phyloP scores from a whole-genome alignment of 2,113 vertebrate genomes.

The Azemiops feae region DNA sequence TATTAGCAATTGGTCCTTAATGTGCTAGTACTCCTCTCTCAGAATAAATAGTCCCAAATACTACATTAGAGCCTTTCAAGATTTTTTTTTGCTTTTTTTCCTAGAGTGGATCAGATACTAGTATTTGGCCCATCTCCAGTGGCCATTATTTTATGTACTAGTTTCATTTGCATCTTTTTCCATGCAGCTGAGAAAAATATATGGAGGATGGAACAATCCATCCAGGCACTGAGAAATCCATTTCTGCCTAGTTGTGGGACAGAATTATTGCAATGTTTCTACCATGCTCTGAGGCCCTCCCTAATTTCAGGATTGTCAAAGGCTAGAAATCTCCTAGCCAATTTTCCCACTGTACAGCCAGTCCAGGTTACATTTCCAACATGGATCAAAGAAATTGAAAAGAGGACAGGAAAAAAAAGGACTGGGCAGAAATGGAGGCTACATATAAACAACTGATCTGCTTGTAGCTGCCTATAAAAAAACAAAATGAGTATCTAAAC shows the following conservation, averaged over 20 bases:
- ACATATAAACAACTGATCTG: background rate
- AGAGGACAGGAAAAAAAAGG: background rate
- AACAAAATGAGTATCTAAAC: background rate
- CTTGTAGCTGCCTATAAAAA: background rate
- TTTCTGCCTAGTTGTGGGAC: background rate
- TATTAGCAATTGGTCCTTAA: background rate
- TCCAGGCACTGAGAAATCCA: background rate
- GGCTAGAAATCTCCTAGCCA: background rate
- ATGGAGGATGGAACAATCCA: background rate
- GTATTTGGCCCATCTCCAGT: background rate
- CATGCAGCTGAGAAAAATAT: background rate
- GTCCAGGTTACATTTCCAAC: background rate
- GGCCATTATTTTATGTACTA: background rate
- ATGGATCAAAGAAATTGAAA: background rate
- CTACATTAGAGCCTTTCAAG: background rate
- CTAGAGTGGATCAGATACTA: background rate
- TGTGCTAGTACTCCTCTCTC: background rate
- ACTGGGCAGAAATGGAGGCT: background rate
- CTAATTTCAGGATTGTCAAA: background rate
- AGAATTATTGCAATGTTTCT: background rate
- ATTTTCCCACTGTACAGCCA: background rate
- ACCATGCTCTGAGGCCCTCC: background rate
- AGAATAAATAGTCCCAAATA: background rate
- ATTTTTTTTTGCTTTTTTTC: background rate
- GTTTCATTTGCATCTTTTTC: background rate